phyloP scores from a whole-genome alignment of 2,888 invertebrate species.

The Portevinia maculata region DNA sequence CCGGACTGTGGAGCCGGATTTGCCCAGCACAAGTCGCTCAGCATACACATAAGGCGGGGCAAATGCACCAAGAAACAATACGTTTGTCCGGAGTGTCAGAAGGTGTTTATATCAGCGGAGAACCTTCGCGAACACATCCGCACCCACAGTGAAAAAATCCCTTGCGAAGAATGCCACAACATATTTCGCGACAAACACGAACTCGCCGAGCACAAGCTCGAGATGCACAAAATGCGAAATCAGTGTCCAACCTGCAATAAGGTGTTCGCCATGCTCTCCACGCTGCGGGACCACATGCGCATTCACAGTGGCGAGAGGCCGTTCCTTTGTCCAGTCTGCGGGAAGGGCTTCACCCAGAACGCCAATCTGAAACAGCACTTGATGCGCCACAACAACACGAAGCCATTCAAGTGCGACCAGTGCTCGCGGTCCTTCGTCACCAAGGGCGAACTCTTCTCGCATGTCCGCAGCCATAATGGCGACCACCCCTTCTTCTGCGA shows the following conservation, averaged over 20 bases:
- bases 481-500: constrained; percentile 86
- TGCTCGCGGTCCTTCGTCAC: constrained; percentile 84
- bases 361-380: constrained; percentile 85
- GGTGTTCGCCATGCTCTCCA: constrained; percentile 84
- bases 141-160: constrained; percentile 76
- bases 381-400: constrained; percentile 84
- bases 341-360: constrained; percentile 85
- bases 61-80: constrained; percentile 83
- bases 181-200: constrained; percentile 82
- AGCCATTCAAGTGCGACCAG: constrained; percentile 81
- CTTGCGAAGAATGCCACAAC: constrained; percentile 82
- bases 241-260: constrained; percentile 82
- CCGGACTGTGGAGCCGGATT: constrained; percentile 81
- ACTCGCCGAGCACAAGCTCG: constrained; percentile 83
- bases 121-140: constrained; percentile 84
- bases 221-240: constrained; percentile 83
- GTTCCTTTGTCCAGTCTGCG: constrained; percentile 84
- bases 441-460: constrained; percentile 84
- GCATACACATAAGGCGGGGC: constrained; percentile 80
- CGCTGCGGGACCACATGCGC: constrained; percentile 85
- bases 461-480: constrained; percentile 85
- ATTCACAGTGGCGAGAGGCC: constrained; percentile 86
- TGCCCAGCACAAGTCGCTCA: constrained; percentile 79
- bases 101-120: constrained; percentile 85
- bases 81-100: constrained; percentile 82